These are phyloP conservation scores for Vombatus ursinus DNA, from an alignment of 2,113 vertebrate genomes.

Conservation along the genomic window DNA sequence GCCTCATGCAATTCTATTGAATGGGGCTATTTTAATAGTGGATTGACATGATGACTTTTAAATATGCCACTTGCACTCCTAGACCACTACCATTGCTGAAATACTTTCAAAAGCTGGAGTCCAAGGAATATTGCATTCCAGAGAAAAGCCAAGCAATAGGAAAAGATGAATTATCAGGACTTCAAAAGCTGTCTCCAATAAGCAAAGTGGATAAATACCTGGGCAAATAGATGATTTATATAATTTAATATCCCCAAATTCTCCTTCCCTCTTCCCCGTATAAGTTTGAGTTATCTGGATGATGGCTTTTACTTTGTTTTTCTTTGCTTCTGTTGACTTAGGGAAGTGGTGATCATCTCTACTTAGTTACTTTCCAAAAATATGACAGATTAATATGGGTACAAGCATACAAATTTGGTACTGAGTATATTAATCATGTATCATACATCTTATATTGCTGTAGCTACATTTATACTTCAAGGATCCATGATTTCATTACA, in stretches of 20 bases:
- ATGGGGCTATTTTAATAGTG: conserved; percentile 60
- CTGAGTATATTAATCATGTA: neutral
- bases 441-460: neutral
- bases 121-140: conserved; percentile 30
- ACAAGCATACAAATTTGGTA: neutral
- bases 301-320: conserved; percentile 2
- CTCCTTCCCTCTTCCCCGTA: neutral
- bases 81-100: conserved; percentile 52
- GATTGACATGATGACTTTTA: conserved; percentile 75
- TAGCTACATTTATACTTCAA: neutral
- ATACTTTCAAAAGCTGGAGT: conserved; percentile 13
- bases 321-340: conserved; percentile 3
- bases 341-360: neutral
- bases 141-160: conserved; percentile 5
- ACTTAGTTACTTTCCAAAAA: neutral
- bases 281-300: neutral
- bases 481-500: neutral
- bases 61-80: conserved; percentile 69
- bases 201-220: conserved; percentile 59
- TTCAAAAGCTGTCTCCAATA: conserved; percentile 59
- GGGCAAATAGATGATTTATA: neutral
- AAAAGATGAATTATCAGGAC: conserved; percentile 36
- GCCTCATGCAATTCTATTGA: conserved; percentile 73
- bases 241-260: neutral
- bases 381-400: neutral